These are phyloP conservation scores for Balaeniceps rex DNA, from an alignment of 2,113 vertebrate species.

Conservation along the genomic window DNA sequence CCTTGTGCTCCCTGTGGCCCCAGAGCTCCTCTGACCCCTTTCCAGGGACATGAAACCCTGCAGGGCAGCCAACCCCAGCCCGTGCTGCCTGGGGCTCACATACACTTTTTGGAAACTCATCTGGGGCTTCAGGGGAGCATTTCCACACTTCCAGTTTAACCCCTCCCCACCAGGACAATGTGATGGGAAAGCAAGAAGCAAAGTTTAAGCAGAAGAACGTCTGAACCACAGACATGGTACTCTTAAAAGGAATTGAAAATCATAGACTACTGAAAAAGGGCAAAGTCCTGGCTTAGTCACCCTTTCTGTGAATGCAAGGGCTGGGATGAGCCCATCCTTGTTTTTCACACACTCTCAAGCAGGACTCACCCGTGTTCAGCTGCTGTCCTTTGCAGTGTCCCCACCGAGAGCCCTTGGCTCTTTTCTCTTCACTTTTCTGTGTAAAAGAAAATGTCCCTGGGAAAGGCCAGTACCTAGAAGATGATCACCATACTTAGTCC, in stretches of 20 bases:
- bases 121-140: background rate
- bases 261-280: background rate
- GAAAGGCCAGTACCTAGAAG: background rate
- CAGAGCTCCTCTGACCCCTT: background rate
- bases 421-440: background rate
- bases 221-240: background rate
- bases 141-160: background rate
- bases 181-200: background rate
- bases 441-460: background rate
- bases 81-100: accelerated
- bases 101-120: background rate
- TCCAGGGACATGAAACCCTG: background rate
- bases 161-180: background rate
- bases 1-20: background rate
- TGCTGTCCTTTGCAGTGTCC: background rate
- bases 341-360: background rate
- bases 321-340: background rate
- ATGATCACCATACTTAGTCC: background rate
- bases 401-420: background rate
- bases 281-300: background rate
- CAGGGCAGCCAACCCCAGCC: background rate
- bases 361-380: background rate
- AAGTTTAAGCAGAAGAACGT: background rate
- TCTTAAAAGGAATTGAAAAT: background rate
- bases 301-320: background rate